Percentiles rank a stretch among this genome's conserved stretches.
phyloP scores from a whole-genome alignment of 35 echinoderm and acorn worm genomes.

The Apostichopus japonicus region DNA sequence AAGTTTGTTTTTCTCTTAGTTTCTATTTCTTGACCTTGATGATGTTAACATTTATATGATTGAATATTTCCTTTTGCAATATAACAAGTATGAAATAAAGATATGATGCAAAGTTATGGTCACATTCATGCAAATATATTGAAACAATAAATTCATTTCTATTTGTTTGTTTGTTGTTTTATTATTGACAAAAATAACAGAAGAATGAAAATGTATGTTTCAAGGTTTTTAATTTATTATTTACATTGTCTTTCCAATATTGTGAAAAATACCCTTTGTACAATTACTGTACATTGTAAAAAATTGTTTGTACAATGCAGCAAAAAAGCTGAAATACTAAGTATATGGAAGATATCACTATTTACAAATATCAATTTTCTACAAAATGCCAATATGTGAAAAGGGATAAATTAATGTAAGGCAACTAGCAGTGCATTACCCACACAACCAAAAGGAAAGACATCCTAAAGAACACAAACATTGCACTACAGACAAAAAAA shows the following conservation, averaged over 20 bases:
- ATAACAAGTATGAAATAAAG: neutral
- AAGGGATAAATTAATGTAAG: conserved; percentile 42
- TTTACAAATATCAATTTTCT: conserved; percentile 20
- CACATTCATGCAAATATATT: too few species aligned
- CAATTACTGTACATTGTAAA: conserved; percentile 16
- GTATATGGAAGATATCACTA: conserved; percentile 39
- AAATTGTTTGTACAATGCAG: conserved; percentile 35
- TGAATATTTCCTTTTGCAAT: neutral
- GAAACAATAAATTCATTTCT: too few species aligned
- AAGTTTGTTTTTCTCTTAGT: too few species aligned
- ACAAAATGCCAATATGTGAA: conserved; percentile 44
- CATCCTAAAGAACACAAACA: conserved; percentile 2
- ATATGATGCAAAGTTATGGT: too few species aligned
- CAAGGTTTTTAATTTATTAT: neutral
- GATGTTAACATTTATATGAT: too few species aligned
- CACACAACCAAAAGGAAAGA: conserved; percentile 23
- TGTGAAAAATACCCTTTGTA: conserved; percentile 41
- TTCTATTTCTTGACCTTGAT: too few species aligned
- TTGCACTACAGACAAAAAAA: conserved; percentile 11
- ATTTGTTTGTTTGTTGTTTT: neutral
- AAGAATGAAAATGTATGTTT: too few species aligned
- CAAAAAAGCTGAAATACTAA: conserved; percentile 26
- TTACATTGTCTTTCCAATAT: conserved; percentile 4
- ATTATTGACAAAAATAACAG: too few species aligned
- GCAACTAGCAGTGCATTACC: conserved; percentile 47